Percentiles rank a stretch among this genome's conserved stretches.
Evolutionary conservation across 2,797 vertebrate genomes (phyloP).

Genomic region (Lindbergichthys nudifrons): DNA sequence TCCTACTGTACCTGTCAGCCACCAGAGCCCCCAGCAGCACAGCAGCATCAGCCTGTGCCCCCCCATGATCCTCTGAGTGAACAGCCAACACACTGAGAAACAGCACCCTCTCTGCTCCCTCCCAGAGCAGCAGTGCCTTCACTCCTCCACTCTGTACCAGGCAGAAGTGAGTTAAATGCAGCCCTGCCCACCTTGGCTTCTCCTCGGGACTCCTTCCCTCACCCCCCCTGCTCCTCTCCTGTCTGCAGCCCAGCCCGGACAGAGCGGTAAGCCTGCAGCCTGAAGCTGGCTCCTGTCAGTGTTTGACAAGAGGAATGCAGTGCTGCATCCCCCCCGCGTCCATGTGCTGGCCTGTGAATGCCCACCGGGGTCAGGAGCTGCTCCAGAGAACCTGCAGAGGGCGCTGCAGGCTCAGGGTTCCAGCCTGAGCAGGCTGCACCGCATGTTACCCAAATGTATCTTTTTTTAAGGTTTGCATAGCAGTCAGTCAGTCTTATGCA

Average conservation of each 20-base stretch:
- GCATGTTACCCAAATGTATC: no score
- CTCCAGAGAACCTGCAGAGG: constrained; percentile 45
- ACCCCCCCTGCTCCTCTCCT: constrained; percentile 56
- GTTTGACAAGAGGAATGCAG: constrained; percentile 87
- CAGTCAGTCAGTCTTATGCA: neutral
- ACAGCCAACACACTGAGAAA: constrained; percentile 39
- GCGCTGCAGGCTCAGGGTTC: constrained; percentile 41
- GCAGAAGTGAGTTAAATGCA: constrained; percentile 82
- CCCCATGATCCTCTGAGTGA: constrained; percentile 61
- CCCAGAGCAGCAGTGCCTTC: constrained; percentile 35
- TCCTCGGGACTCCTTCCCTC: constrained; percentile 41
- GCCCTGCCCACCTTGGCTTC: constrained; percentile 69
- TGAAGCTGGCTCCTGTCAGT: constrained; percentile 89
- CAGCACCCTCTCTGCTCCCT: constrained; percentile 30
- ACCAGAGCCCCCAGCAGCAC: constrained; percentile 70
- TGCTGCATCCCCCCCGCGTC: constrained; percentile 57
- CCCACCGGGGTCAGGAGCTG: constrained; percentile 48
- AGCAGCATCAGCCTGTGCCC: constrained; percentile 61
- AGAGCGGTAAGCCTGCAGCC: constrained; percentile 81
- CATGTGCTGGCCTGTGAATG: constrained; percentile 40
- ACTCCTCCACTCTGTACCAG: constrained; percentile 77
- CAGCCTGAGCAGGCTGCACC: neutral
- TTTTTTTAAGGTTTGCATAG: neutral
- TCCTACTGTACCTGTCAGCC: constrained; percentile 76
- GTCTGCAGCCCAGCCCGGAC: constrained; percentile 61